Evolutionary conservation across 2,797 vertebrate genomes (phyloP).

Genomic region (Rhyacichthys aspro): DNA sequence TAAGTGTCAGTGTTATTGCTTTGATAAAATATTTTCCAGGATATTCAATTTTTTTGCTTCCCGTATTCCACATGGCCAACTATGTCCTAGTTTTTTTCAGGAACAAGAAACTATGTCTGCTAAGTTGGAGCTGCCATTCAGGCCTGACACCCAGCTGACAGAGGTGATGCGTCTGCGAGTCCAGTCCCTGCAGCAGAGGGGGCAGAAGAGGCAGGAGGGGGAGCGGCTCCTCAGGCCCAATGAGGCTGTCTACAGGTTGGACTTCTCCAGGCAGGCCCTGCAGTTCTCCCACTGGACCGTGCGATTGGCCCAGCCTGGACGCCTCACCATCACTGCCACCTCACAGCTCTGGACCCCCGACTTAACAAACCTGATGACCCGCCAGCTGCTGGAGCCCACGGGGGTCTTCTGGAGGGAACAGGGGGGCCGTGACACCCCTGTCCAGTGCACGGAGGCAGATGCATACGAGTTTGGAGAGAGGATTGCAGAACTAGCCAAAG

Average conservation of each 20-base stretch:
- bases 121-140: conserved; percentile 78
- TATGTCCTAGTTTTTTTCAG: too few species aligned
- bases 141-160: conserved; percentile 83
- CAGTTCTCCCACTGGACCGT: conserved; percentile 84
- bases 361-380: conserved; percentile 91
- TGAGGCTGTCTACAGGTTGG: conserved; percentile 86
- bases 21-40: too few species aligned
- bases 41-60: too few species aligned
- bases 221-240: conserved; percentile 85
- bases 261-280: conserved; percentile 85
- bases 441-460: conserved; percentile 87
- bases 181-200: conserved; percentile 87
- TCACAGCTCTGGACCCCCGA: conserved; percentile 97
- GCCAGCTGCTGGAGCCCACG: conserved; percentile 90
- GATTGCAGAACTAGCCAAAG: conserved; percentile 87
- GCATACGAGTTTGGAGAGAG: conserved; percentile 91
- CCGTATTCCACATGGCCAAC: too few species aligned
- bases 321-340: conserved; percentile 85
- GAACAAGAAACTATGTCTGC: conserved; percentile 47
- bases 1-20: too few species aligned
- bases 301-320: conserved; percentile 76
- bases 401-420: conserved; percentile 87
- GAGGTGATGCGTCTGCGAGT: conserved; percentile 86
- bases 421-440: conserved; percentile 1
- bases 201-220: conserved; percentile 85